Base-by-base conservation (phyloP, 2,113 vertebrate genomes). In the Deroptyus accipitrinus region DNA sequence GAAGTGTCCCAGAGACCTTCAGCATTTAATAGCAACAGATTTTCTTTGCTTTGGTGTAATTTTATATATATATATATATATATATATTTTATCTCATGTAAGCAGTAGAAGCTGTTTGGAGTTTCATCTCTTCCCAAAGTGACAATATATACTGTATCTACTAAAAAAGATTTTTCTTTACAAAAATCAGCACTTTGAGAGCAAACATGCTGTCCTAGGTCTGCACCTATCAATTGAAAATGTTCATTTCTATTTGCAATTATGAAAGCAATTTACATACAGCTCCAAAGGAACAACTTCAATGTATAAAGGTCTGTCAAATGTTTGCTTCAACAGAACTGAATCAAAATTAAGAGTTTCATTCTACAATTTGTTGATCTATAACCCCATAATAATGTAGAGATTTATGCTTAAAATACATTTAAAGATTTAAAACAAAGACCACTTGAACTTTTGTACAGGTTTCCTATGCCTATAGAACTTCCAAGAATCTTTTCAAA, bases 271-370 rank as follows among this genome's bases (percentile, higher is more conserved):
- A 80, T 52, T 90, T 86, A 49, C 28, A 52, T 59, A 87, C 28
- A 75, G 41, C 27, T 83, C 39, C 55, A 67, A 87, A 83, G 33
- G 48, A 90, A 85, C 18, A 73, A 41, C 35, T 87, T 77, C 59
- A 7, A 69, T 64, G 41, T 75, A n/a, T 33, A 55, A 77, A 69
- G 39, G 20, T 41, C 64, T 62, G 44, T 72, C 77, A 91, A 94
- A 77, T 95, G 88, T 70, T 94, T 89, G 46, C 44, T 96, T 82
- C 33, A 41, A 59, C 28, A 88, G 39, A 88, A 62, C 44, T 61
- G 41, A 79, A 83, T 76, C 35, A 89, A 88, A 93, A 68, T 30
- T 35, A 49, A 61, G 25, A n/a, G 22, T 37, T 59, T 69, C 8
- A 68, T 86, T 66, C 42, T 61, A 41, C 14, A 55, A 7, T 72